Evolutionary conservation across 2,888 invertebrate species (phyloP), one percentile per base, ranked within the genome.

Genomic region (Pilophorus perplexus): DNA sequence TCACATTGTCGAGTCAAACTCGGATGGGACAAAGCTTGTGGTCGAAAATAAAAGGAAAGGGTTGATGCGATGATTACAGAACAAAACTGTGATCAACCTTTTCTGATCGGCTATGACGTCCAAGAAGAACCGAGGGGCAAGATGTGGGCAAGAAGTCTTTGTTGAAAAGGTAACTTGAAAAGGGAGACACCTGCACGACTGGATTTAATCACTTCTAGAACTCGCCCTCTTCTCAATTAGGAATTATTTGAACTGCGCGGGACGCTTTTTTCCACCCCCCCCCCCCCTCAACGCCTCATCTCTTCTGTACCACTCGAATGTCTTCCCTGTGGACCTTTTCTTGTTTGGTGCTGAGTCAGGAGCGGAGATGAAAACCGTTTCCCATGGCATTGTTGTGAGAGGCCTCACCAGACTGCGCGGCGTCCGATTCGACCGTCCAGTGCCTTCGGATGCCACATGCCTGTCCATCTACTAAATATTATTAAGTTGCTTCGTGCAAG

Each of bases 101-200:
- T 64, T 52, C 64, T 37, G 52, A 50, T 64, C 64, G 52, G 22
- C 16, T 23, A 22, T 25, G 52, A 38, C 25, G n/a, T n/a, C n/a
- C 46, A 37, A 46, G 42, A 14, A 25, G n/a, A 27, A 42, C 22
- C 16, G 5, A 10, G 14, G 28, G 27, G n/a, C 46, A 48, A 48
- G 46, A 52, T 52, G 25, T 50, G 38, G 52, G 40, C 38, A 52
- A 18, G 40, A 52, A 64, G 37, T 28, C 23, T 52, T 38, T 20
- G 37, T 20, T 20, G 37, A 25, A 40, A 40, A 57, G 28, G 40
- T 20, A n/a, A 12, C 18, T 22, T 57, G 37, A 23, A 54, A 52
- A 54, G 40, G 52, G 57, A 57, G 66, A 55, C 66, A 66, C 66
- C 66, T 66, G 66, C 66, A 66, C 66, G 66, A 66, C 64, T 52